phyloP scores from a whole-genome alignment of 2,888 invertebrate species.

The Parapristionchus giblindavisi region DNA sequence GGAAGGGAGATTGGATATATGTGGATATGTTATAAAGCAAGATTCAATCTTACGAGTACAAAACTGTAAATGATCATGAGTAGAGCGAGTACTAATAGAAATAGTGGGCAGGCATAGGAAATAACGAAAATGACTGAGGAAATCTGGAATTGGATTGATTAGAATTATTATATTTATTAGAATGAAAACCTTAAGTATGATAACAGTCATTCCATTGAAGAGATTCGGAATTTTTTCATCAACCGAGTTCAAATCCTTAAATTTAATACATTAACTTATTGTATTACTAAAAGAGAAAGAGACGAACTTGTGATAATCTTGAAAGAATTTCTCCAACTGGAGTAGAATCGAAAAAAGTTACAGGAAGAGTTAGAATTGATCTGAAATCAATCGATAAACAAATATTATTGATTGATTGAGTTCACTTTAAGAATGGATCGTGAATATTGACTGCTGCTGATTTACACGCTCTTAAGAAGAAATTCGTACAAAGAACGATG shows the following conservation, averaged over 20 bases:
- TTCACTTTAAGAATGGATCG: conserved; percentile 54
- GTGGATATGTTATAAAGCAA: too few relatives aligned
- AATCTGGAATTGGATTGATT: conserved; percentile 23
- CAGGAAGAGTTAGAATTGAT: conserved; percentile 63
- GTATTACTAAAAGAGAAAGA: too few relatives aligned
- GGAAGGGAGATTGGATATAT: too few relatives aligned
- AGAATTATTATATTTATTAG: too few relatives aligned
- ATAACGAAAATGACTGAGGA: conserved; percentile 46
- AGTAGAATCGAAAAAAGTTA: conserved; percentile 69
- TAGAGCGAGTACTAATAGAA: conserved; percentile 54
- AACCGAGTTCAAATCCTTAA: conserved; percentile 44
- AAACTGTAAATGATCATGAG: conserved; percentile 52
- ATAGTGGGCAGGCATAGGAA: conserved; percentile 51
- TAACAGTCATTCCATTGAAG: background rate
- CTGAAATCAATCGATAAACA: background rate
- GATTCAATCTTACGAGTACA: conserved; percentile 56
- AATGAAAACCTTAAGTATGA: too few relatives aligned
- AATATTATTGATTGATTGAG: background rate
- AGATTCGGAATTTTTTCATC: background rate
- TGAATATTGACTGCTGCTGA: conserved; percentile 59
- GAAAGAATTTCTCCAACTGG: conserved; percentile 70
- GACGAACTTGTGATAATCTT: conserved; percentile 43
- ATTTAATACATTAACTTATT: too few relatives aligned
- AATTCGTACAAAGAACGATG: conserved; percentile 44
- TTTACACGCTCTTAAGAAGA: conserved; percentile 43